Evolutionary conservation across 1,140 invertebrate genomes (phyloP).

Genomic region (Cardiocondyla obscurior): DNA sequence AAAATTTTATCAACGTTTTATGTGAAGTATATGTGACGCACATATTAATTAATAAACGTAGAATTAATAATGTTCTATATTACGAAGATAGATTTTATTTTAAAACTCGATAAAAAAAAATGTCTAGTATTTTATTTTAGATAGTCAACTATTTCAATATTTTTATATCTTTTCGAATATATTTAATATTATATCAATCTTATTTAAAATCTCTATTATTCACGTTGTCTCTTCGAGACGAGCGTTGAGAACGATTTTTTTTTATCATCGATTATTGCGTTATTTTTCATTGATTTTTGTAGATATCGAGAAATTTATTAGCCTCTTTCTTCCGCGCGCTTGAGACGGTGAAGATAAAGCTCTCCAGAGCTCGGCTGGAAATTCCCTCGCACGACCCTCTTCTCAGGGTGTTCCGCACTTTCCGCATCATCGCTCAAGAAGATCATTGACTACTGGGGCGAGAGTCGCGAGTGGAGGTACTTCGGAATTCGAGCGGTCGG

Average conservation of each 20-base stretch:
- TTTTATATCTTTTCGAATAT: neutral
- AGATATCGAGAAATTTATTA: neutral
- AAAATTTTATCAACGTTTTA: too few relatives aligned
- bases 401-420: constrained; percentile 6
- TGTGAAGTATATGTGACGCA: too few relatives aligned
- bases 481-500: constrained; percentile 51
- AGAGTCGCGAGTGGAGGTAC: constrained; percentile 34
- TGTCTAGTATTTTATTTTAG: neutral
- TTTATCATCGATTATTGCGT: neutral
- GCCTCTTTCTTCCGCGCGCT: neutral
- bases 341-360: neutral
- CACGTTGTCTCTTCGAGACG: neutral
- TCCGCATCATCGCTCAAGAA: constrained; percentile 42
- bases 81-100: neutral
- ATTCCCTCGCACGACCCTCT: constrained; percentile 11
- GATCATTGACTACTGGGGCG: constrained; percentile 47
- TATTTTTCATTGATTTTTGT: neutral
- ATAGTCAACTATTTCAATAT: neutral
- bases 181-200: neutral
- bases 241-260: neutral
- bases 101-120: neutral
- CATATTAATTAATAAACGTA: too few relatives aligned
- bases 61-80: neutral
- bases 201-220: neutral
- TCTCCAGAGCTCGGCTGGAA: neutral